These are phyloP conservation scores for Boulengeromyrus knoepffleri DNA, from an alignment of 2,113 vertebrate species.

Conservation along the genomic window DNA sequence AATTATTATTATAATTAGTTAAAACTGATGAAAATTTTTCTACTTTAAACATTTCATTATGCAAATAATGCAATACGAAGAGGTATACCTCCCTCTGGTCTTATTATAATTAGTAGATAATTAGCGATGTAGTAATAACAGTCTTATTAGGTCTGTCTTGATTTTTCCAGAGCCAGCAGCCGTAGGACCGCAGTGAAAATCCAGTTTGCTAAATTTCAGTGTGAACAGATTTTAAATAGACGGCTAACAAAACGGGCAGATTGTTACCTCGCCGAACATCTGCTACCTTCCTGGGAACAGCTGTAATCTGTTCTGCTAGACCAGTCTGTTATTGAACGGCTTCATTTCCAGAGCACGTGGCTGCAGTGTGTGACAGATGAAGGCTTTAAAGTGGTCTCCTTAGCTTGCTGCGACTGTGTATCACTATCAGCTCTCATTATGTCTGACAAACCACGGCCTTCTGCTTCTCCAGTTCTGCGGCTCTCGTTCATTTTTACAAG, in stretches of 20 bases:
- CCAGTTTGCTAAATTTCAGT: neutral
- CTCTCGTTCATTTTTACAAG: constrained; percentile 23
- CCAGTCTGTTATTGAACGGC: constrained; percentile 54
- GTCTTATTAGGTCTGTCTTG: neutral
- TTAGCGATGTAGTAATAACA: neutral
- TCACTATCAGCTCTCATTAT: constrained; percentile 67
- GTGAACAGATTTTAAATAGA: constrained; percentile 9
- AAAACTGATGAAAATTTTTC: neutral
- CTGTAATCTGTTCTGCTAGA: constrained; percentile 70
- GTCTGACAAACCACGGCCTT: constrained; percentile 49
- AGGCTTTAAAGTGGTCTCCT: constrained; percentile 58
- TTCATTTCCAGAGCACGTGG: constrained; percentile 56
- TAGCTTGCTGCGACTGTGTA: constrained; percentile 56
- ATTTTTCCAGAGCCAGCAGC: neutral
- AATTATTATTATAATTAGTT: neutral
- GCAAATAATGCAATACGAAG: neutral
- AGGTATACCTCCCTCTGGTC: neutral
- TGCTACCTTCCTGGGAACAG: constrained; percentile 32
- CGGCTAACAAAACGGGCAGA: neutral
- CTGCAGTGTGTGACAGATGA: constrained; percentile 60
- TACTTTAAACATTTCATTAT: neutral
- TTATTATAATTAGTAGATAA: neutral
- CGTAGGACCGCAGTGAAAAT: neutral
- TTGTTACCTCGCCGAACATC: constrained; percentile 23
- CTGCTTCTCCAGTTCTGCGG: constrained; percentile 22